Evolutionary conservation across 2,888 invertebrate genomes (phyloP).

Genomic region (Leucophora obtusa): DNA sequence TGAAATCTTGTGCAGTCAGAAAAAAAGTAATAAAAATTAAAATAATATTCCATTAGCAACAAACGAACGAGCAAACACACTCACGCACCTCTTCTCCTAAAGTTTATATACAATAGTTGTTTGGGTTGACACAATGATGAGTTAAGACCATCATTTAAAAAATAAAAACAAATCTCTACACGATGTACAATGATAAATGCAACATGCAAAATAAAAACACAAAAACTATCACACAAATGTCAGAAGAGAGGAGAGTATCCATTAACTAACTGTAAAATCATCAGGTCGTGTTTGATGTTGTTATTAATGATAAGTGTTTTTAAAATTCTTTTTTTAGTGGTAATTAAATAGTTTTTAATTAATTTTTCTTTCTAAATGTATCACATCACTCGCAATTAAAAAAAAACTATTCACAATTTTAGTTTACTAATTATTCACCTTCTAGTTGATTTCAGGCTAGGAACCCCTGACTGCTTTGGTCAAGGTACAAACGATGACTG

Average conservation of each 20-base stretch:
- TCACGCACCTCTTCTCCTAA: slow-evolving; percentile 33
- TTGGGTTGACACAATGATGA: slow-evolving; percentile 53
- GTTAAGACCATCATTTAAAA: slow-evolving; percentile 62
- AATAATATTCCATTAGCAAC: slow-evolving; percentile 58
- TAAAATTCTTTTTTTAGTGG: not conserved
- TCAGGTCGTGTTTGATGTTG: slow-evolving; percentile 20
- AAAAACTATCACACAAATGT: slow-evolving; percentile 16
- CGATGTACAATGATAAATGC: slow-evolving; percentile 3
- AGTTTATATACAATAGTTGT: slow-evolving; percentile 40
- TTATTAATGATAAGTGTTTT: slow-evolving; percentile 23
- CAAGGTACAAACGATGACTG: slow-evolving; percentile 75
- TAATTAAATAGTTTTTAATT: slow-evolving; percentile 37
- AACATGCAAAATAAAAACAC: slow-evolving; percentile 12
- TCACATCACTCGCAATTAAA: slow-evolving; percentile 26
- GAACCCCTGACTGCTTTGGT: slow-evolving; percentile 68
- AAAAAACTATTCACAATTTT: too few relatives aligned
- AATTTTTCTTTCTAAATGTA: not conserved
- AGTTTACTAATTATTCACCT: slow-evolving; percentile 27
- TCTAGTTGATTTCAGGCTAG: slow-evolving; percentile 7
- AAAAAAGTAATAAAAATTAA: slow-evolving; percentile 56
- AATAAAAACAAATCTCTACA: slow-evolving; percentile 14
- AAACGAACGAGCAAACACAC: slow-evolving; percentile 2
- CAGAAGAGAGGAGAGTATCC: not conserved
- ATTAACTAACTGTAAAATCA: not conserved
- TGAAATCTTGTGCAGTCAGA: slow-evolving; percentile 53